Conservation (phyloP, 2,797 vertebrate genomes). For the Alectoris magna region DNA sequence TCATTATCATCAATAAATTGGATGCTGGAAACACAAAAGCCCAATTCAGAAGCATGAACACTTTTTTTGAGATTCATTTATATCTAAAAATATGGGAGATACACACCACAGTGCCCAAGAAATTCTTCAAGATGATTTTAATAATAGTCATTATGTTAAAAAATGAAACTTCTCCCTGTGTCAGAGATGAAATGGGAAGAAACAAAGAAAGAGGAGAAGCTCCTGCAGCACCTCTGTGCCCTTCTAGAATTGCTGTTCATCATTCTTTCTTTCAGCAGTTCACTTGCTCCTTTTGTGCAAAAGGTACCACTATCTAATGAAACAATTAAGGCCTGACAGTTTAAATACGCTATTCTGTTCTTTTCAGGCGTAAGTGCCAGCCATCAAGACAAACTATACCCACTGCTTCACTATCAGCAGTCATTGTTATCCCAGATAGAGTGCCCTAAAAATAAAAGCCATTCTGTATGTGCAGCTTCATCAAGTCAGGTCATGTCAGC, state of each 20-base stretch:
- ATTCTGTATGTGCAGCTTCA: constrained; percentile 75
- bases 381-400: constrained; percentile 77
- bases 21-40: constrained; percentile 28
- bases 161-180: constrained; percentile 68
- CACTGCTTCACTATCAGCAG: constrained; percentile 76
- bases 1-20: constrained; percentile 58
- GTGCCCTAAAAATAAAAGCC: constrained; percentile 83
- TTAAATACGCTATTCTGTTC: constrained; percentile 78
- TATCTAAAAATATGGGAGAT: constrained; percentile 65
- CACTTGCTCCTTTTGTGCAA: constrained; percentile 70
- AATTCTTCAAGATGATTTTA: constrained; percentile 74
- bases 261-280: constrained; percentile 76
- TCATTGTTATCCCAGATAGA: constrained; percentile 80
- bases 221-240: constrained; percentile 55
- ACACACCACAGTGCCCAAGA: constrained; percentile 21
- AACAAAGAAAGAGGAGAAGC: constrained; percentile 69
- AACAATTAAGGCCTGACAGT: constrained; percentile 81
- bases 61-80: constrained; percentile 52
- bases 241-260: constrained; percentile 70
- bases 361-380: constrained; percentile 77
- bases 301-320: constrained; percentile 79
- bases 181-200: constrained; percentile 71
- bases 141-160: constrained; percentile 72
- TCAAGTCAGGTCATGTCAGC: constrained; percentile 80
- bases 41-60: constrained; percentile 34